phyloP scores from a whole-genome alignment of 2,888 invertebrate species.

The Brachynemurus nebulosus region DNA sequence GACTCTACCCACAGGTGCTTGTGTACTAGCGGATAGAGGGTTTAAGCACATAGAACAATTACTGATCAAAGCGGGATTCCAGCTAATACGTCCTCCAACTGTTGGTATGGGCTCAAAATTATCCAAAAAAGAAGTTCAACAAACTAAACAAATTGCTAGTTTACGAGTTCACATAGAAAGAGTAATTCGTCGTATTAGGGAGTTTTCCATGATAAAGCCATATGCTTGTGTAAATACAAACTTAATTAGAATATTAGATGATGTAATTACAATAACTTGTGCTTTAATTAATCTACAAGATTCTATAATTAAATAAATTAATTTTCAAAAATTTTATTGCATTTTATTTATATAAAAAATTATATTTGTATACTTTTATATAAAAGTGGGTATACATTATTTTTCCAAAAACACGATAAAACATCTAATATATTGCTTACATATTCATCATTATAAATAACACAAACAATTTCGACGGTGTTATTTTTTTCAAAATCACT shows the following conservation, averaged over 20 bases:
- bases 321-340: too few species aligned
- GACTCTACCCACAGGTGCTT: constrained; percentile 12
- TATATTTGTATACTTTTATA: too few species aligned
- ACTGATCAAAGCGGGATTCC: constrained; percentile 12
- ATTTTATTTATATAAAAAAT: background rate
- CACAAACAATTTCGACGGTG: constrained; percentile 2
- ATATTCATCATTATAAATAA: background rate
- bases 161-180: constrained; percentile 18
- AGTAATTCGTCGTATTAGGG: constrained; percentile 16
- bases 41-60: constrained; percentile 18
- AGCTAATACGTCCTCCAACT: constrained; percentile 17
- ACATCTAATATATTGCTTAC: background rate
- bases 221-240: constrained; percentile 12
- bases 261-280: constrained; percentile 4
- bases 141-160: constrained; percentile 16
- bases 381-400: background rate
- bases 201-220: constrained; percentile 15
- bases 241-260: constrained; percentile 8
- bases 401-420: background rate
- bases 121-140: constrained; percentile 14
- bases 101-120: constrained; percentile 12
- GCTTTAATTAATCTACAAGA: background rate
- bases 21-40: constrained; percentile 18
- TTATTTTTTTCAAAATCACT: constrained; percentile 5
- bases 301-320: background rate